These are phyloP conservation scores for Selene dorsalis DNA, from an alignment of 2,797 vertebrate species.

Conservation along the genomic window DNA sequence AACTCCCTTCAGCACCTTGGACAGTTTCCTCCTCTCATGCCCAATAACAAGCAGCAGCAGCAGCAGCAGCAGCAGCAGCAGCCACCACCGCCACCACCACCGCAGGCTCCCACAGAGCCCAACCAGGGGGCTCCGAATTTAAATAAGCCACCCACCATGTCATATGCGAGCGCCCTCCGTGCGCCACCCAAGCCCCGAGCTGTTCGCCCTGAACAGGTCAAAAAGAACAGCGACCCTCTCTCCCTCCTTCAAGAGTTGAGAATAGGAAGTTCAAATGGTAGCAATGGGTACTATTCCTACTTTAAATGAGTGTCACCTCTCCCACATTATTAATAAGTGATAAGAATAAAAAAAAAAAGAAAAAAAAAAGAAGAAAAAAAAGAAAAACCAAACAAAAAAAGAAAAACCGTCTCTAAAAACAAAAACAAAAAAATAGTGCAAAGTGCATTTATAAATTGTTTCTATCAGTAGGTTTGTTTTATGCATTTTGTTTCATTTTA, in stretches of 20 bases:
- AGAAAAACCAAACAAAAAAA: constrained; percentile 70
- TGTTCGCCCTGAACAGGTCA: constrained; percentile 92
- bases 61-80: constrained; percentile 64
- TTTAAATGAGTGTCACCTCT: constrained; percentile 91
- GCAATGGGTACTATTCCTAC: constrained; percentile 99
- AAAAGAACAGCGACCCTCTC: constrained; percentile 98
- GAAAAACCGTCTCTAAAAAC: constrained; percentile 66
- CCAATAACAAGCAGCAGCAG: constrained; percentile 87
- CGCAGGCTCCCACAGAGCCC: constrained; percentile 90
- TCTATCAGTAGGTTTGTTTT: constrained; percentile 82
- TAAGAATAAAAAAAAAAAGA: constrained; percentile 41
- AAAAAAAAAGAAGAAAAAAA: constrained; percentile 54
- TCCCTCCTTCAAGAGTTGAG: constrained; percentile 99
- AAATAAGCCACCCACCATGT: constrained; percentile 95
- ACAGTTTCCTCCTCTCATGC: constrained; percentile 98
- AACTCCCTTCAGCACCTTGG: constrained; percentile 93
- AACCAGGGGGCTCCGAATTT: constrained; percentile 82
- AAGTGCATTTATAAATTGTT: constrained; percentile 83
- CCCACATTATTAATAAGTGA: constrained; percentile 47
- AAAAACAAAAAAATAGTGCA: constrained; percentile 68
- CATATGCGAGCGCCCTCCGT: constrained; percentile 96
- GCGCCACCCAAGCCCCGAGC: constrained; percentile 96
- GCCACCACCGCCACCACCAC: not conserved
- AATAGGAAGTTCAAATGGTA: constrained; percentile 98
- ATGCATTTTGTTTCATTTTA: constrained; percentile 79